These are phyloP conservation scores for Cynaeus angustus DNA, from an alignment of 2,888 invertebrate genomes.

Conservation along the genomic window DNA sequence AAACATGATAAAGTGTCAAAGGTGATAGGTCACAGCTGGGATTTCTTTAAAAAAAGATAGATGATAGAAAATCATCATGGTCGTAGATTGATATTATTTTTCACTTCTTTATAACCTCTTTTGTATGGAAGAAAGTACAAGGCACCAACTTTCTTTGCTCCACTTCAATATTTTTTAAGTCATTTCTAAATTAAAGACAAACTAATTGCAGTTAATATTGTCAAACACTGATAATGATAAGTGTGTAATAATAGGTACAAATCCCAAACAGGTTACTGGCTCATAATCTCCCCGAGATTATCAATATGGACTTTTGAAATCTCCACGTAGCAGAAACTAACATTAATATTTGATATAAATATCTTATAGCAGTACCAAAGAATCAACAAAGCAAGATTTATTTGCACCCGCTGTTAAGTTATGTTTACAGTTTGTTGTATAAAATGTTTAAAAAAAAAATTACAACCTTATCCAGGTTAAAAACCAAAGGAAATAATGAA, in stretches of 20 bases:
- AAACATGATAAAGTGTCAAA: not conserved
- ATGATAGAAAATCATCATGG: not conserved
- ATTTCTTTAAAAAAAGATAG: not conserved
- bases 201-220: not conserved
- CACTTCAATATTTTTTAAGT: too few relatives aligned
- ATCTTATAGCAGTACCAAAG: too few relatives aligned
- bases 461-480: too few relatives aligned
- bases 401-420: too few relatives aligned
- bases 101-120: not conserved
- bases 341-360: too few relatives aligned
- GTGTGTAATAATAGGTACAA: not conserved
- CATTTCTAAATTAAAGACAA: too few relatives aligned
- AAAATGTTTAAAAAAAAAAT: too few relatives aligned
- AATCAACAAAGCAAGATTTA: too few relatives aligned
- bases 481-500: too few relatives aligned
- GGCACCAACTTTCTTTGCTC: conserved; percentile 10
- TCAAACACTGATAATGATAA: not conserved
- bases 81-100: too few relatives aligned
- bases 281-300: not conserved
- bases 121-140: not conserved
- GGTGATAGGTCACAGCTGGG: conserved; percentile 20
- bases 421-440: too few relatives aligned
- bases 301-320: not conserved
- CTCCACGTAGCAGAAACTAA: too few relatives aligned
- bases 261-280: conserved; percentile 4